These are phyloP conservation scores for Girardinichthys multiradiatus DNA, from an alignment of 2,113 vertebrate species.

Conservation along the genomic window DNA sequence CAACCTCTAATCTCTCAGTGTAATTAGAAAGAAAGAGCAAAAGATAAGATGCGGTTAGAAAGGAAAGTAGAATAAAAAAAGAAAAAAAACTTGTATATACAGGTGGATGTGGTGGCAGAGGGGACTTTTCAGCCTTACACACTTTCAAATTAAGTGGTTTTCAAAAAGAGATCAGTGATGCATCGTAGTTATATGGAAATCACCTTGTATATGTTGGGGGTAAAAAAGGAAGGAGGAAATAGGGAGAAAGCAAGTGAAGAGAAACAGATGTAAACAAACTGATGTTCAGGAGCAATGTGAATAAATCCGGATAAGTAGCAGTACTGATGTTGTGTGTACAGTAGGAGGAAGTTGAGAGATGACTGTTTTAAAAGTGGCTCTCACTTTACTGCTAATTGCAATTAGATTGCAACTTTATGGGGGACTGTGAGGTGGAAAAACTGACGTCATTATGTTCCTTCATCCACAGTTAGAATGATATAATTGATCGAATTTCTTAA, in stretches of 20 bases:
- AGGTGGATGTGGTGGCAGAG: constrained; percentile 1
- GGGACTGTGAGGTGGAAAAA: constrained; percentile 31
- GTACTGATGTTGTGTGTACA: constrained; percentile 4
- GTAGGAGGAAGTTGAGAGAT: constrained; percentile 13
- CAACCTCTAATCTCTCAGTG: constrained; percentile 54
- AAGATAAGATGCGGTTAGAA: constrained; percentile 21
- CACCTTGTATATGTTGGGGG: constrained; percentile 28
- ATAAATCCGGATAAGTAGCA: constrained; percentile 41
- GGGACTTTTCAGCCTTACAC: constrained; percentile 23
- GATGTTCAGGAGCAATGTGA: constrained; percentile 49
- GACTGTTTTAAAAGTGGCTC: constrained; percentile 50
- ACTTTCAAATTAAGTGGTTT: constrained; percentile 69
- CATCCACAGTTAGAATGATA: background rate
- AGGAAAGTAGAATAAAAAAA: constrained; percentile 13
- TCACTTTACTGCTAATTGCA: constrained; percentile 26
- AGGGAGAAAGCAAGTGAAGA: constrained; percentile 14
- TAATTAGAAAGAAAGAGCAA: constrained; percentile 50
- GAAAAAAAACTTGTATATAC: background rate
- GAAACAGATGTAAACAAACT: constrained; percentile 62
- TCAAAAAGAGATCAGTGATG: constrained; percentile 55
- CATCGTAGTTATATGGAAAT: constrained; percentile 54
- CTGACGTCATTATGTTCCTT: constrained; percentile 41
- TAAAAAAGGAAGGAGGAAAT: background rate
- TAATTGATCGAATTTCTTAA: no score
- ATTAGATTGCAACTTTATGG: constrained; percentile 18